phyloP scores from a whole-genome alignment of 2,888 invertebrate species.

The Tipula vernalis region DNA sequence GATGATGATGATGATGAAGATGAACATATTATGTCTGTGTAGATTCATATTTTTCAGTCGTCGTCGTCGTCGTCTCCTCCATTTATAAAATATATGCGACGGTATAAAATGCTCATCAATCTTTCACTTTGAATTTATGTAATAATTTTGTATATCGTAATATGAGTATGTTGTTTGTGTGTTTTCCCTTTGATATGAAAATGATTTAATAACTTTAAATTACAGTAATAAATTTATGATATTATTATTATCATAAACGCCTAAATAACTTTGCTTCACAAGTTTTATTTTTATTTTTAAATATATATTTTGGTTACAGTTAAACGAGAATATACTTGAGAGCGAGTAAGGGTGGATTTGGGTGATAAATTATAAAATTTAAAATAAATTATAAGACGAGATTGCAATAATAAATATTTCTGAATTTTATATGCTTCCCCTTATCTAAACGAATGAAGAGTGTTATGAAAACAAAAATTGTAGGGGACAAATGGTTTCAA shows the following conservation, averaged over 20 bases:
- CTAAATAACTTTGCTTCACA: neutral
- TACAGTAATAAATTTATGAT: neutral
- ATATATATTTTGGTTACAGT: neutral
- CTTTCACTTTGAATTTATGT: neutral
- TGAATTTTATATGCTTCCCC: neutral
- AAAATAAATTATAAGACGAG: neutral
- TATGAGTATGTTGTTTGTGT: neutral
- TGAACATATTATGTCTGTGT: neutral
- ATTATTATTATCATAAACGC: slow-evolving; percentile 4
- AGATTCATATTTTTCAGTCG: neutral
- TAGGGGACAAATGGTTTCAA: neutral
- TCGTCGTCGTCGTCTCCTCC: neutral
- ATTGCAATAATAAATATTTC: neutral
- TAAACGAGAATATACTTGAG: neutral
- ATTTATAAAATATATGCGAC: neutral
- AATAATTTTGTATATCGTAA: neutral
- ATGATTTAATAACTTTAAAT: neutral
- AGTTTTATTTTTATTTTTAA: neutral
- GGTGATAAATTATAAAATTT: neutral
- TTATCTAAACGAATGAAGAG: neutral
- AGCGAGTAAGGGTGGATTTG: neutral
- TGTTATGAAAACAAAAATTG: neutral
- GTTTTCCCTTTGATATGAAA: neutral
- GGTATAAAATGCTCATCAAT: neutral
- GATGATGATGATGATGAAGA: neutral